These are phyloP conservation scores for Porphyrio hochstetteri DNA, from an alignment of 2,113 vertebrate species.

Conservation along the genomic window DNA sequence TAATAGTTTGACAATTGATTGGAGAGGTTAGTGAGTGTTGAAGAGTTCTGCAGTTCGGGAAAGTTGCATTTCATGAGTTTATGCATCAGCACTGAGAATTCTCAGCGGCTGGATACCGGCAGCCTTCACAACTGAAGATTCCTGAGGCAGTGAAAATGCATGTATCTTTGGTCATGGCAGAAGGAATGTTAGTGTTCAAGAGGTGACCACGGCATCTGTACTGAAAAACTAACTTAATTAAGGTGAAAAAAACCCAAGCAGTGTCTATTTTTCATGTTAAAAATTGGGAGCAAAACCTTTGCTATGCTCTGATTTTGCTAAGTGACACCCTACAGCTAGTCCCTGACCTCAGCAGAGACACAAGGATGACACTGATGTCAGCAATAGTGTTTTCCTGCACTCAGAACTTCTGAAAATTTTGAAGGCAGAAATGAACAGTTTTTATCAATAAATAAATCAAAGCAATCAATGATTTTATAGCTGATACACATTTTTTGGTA, in stretches of 20 bases:
- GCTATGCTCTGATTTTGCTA: background rate
- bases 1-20: background rate
- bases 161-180: background rate
- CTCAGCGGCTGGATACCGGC: background rate
- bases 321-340: background rate
- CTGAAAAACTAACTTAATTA: background rate
- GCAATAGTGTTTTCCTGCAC: background rate
- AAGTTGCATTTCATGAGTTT: background rate
- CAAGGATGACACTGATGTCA: background rate
- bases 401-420: background rate
- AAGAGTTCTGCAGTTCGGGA: background rate
- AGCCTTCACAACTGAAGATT: background rate
- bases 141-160: background rate
- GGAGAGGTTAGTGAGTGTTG: background rate
- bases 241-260: background rate
- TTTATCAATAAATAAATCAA: background rate
- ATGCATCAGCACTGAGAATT: background rate
- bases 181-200: background rate
- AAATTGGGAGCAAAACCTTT: conserved; percentile 9
- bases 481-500: background rate
- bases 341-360: background rate
- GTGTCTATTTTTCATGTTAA: background rate
- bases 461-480: background rate
- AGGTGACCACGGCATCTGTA: background rate
- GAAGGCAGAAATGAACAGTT: background rate